Base-by-base conservation (phyloP, 2,888 invertebrate genomes). In the Cerastis rubricosa region DNA sequence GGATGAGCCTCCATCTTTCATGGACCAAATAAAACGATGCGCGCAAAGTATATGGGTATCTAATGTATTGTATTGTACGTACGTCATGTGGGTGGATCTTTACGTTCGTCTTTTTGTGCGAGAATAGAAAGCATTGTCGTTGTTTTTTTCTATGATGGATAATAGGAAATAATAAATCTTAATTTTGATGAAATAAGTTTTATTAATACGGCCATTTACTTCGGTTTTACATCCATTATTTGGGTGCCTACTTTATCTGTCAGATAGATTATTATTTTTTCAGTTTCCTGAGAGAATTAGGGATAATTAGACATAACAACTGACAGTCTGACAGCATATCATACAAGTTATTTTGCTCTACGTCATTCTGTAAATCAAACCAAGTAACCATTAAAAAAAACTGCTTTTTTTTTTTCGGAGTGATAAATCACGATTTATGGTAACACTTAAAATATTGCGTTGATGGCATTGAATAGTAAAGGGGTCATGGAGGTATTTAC, bases 1-100 rank as follows among this genome's bases (percentile, higher is more conserved):
- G 91, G 91, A 92, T 92, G 92, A 91, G 91, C 88, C 90, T 88
- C 91, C 91, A 93, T 94, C 91, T 90, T 93, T 94, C 93, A 92
- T 91, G 90, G 89, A 90, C 91, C 89, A 89, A 94, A 93, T 94
- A 93, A 93, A 94, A 94, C 89, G 89, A 89, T 90, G 90, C 85
- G 83, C 82, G 71, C 76, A 81, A 78, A 81, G 75, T 87, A 76
- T 78, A 69, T 82, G 80, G 61, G 61, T 61, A 35, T 75, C 67
- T 81, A 85, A 80, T 86, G 83, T 80, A 88, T 83, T 87, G 85
- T 83, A 85, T 85, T 83, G 83, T 85, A 81, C 59, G 87, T 72
- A 78, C 80, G 82, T 77, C 76, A 77, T 85, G 82, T 85, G 87
- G 83, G 80, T 69, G 79, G 83, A 63, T 85, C 78, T 80, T 83